A percentile compares a stretch with the other conserved stretches of the same genome.
phyloP scores from a whole-genome alignment of 2,113 vertebrate species.

The Ictalurus furcatus region DNA sequence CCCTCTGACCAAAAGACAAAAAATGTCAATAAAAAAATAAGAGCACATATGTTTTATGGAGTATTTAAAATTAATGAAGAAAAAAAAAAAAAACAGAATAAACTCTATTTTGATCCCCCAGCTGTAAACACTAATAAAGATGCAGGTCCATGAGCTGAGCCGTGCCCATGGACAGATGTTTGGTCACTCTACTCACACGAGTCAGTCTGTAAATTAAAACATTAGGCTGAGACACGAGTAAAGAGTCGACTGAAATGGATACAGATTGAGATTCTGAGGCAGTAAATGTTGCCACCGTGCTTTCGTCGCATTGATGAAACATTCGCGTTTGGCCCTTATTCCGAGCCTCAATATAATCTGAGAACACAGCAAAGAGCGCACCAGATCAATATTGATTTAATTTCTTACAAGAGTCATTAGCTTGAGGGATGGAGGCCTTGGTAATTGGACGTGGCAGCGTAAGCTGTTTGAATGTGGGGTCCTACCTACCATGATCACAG shows the following conservation, averaged over 20 bases:
- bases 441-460: slow-evolving; percentile 52
- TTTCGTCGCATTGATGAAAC: slow-evolving; percentile 45
- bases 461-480: slow-evolving; percentile 27
- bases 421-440: slow-evolving; percentile 45
- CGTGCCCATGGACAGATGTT: slow-evolving; percentile 15
- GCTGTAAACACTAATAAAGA: slow-evolving; percentile 15
- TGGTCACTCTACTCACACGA: background rate
- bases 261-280: slow-evolving; percentile 40
- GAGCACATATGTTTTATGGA: background rate
- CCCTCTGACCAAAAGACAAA: background rate
- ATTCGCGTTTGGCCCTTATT: slow-evolving; percentile 44
- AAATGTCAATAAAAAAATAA: background rate
- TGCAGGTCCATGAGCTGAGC: slow-evolving; percentile 23
- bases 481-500: background rate
- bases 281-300: slow-evolving; percentile 16
- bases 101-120: background rate
- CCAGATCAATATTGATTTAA: slow-evolving; percentile 56
- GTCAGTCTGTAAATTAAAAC: slow-evolving; percentile 32
- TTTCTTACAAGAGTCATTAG: slow-evolving; percentile 54
- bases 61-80: background rate
- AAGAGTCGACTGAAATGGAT: slow-evolving; percentile 28
- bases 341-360: slow-evolving; percentile 48
- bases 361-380: slow-evolving; percentile 49
- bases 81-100: background rate
- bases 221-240: slow-evolving; percentile 22